Percentiles rank a stretch among this genome's conserved stretches.
These are phyloP conservation scores for Periophthalmus modestus DNA, from an alignment of 2,113 vertebrate species.

Conservation along the genomic window DNA sequence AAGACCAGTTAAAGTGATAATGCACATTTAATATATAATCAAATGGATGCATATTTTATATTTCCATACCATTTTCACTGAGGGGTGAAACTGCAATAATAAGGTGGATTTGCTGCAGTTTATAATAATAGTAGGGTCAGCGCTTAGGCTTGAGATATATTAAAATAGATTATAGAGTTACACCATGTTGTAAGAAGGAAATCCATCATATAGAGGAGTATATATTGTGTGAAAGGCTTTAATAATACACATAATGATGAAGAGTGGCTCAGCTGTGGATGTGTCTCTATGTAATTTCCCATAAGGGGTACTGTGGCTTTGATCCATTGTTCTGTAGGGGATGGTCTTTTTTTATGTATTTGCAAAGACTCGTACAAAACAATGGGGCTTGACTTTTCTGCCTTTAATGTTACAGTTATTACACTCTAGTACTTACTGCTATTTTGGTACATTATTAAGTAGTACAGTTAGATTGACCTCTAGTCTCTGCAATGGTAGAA, in stretches of 20 bases:
- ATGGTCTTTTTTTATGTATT: neutral
- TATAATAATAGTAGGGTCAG: too few species aligned
- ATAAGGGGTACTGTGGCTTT: neutral
- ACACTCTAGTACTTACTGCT: neutral
- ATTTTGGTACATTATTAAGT: neutral
- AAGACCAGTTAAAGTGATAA: conserved; percentile 21
- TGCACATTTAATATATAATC: conserved; percentile 42
- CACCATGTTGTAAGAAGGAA: neutral
- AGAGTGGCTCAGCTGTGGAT: neutral
- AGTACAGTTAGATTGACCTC: neutral
- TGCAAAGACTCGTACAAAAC: neutral
- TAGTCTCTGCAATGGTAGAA: too few species aligned
- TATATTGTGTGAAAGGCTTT: neutral
- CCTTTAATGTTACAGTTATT: neutral
- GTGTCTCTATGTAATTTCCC: neutral
- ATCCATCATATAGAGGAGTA: neutral
- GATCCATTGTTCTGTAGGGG: neutral
- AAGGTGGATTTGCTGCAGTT: neutral
- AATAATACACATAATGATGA: neutral
- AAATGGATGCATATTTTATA: conserved; percentile 26
- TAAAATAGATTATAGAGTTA: neutral
- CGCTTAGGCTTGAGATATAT: neutral
- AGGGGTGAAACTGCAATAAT: neutral
- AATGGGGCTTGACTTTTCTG: neutral
- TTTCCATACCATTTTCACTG: neutral